These are phyloP conservation scores for Rhingia rostrata DNA, from an alignment of 2,888 invertebrate species.

Conservation along the genomic window DNA sequence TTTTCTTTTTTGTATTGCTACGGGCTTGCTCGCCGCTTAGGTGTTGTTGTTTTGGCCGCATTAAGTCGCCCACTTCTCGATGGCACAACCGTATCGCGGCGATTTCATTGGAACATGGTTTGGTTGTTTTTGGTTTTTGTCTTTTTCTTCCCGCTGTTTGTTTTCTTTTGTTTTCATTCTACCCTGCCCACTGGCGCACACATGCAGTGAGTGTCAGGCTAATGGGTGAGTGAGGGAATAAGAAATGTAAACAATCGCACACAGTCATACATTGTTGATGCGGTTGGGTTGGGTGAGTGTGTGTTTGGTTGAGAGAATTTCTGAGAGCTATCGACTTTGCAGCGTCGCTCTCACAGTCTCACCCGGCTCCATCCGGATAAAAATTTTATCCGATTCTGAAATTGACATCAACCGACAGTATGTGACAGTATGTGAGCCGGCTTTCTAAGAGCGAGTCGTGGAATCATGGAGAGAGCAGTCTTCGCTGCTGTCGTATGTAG, in stretches of 20 bases:
- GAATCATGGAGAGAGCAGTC: too few relatives aligned
- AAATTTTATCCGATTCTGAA: background rate
- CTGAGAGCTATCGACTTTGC: conserved; percentile 37
- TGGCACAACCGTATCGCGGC: conserved; percentile 47
- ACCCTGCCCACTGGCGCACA: conserved; percentile 65
- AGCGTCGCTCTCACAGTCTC: background rate
- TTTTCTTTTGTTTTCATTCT: conserved; percentile 54
- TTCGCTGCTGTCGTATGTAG: too few relatives aligned
- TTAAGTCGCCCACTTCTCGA: conserved; percentile 61
- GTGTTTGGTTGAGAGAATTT: conserved; percentile 2
- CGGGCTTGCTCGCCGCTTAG: conserved; percentile 27
- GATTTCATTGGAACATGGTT: conserved; percentile 71
- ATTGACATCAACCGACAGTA: too few relatives aligned
- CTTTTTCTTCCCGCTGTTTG: conserved; percentile 31
- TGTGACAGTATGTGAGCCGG: background rate
- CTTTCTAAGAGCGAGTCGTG: background rate
- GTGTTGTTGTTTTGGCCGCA: conserved; percentile 65
- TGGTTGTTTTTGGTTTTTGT: conserved; percentile 36
- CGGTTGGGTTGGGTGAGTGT: background rate
- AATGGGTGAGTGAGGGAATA: conserved; percentile 43
- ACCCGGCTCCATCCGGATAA: conserved; percentile 37
- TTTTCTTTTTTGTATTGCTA: conserved; percentile 59
- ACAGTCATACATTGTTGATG: background rate
- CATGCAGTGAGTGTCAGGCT: conserved; percentile 4
- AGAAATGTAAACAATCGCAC: conserved; percentile 60